Conservation (phyloP, 2,888 invertebrate genomes). For the Himalopsyche anomala region DNA sequence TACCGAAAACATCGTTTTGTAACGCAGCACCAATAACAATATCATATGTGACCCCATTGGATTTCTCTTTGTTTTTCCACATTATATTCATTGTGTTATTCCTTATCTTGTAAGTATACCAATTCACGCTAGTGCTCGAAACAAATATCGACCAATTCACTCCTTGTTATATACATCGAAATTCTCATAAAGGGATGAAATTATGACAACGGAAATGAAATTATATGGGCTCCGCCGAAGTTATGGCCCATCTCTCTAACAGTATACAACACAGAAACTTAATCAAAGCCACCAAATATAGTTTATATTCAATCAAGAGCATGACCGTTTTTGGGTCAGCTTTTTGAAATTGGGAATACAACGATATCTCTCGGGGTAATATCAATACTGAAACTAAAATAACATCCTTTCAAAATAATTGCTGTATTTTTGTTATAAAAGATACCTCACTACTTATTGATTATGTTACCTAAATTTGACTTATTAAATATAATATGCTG, state of each 20-base stretch:
- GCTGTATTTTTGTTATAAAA: neutral
- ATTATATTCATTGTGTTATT: neutral
- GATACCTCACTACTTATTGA: neutral
- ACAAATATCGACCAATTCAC: constrained; percentile 35
- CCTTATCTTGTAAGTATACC: neutral
- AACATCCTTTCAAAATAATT: neutral
- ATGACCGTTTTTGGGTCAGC: neutral
- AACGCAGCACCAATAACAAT: neutral
- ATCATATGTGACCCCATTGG: neutral
- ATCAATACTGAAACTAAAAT: constrained; percentile 6
- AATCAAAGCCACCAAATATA: constrained; percentile 36
- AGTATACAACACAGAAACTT: constrained; percentile 18
- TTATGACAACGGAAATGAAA: constrained; percentile 35
- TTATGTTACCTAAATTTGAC: neutral
- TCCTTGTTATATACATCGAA: neutral
- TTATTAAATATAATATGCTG: neutral
- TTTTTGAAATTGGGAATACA: neutral
- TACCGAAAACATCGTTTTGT: neutral
- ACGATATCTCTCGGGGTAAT: neutral
- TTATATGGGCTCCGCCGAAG: neutral
- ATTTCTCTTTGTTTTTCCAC: constrained; percentile 29
- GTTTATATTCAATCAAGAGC: constrained; percentile 19
- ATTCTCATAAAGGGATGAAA: neutral
- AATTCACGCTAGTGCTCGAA: constrained; percentile 16
- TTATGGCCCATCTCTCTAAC: neutral